phyloP scores from a whole-genome alignment of 1,140 invertebrate species.

The Heliconius nattereri region DNA sequence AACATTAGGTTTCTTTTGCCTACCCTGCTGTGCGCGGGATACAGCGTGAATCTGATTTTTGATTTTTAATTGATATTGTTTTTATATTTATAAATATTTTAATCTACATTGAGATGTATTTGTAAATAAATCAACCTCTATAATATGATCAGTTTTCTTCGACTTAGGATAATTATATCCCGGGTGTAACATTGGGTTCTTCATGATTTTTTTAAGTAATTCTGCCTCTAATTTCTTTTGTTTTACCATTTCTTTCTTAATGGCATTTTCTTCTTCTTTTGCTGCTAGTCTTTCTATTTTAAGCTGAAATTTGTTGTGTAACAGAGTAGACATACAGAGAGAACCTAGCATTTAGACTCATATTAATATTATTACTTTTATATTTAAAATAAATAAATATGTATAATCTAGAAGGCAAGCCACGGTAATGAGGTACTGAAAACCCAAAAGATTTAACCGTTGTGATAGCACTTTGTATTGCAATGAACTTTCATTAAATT shows the following conservation, averaged over 20 bases:
- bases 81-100: too few species aligned
- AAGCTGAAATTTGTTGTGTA: constrained; percentile 11
- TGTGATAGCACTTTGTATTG: constrained; percentile 8
- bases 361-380: too few species aligned
- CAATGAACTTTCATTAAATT: constrained; percentile 14
- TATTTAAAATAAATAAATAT: background rate
- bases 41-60: too few species aligned
- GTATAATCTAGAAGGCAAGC: background rate
- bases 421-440: background rate
- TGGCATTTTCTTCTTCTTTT: constrained; percentile 47
- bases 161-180: constrained; percentile 59
- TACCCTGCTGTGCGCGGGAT: too few species aligned
- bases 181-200: constrained; percentile 64
- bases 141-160: constrained; percentile 47
- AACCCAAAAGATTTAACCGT: constrained; percentile 6
- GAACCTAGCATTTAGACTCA: too few species aligned
- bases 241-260: constrained; percentile 50
- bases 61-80: too few species aligned
- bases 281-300: constrained; percentile 47
- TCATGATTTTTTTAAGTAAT: constrained; percentile 61
- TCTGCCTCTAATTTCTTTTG: constrained; percentile 55
- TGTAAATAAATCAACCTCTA: constrained; percentile 41
- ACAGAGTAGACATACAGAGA: too few species aligned
- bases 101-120: background rate
- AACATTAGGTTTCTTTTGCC: too few species aligned